Base-by-base conservation (phyloP, 2,888 invertebrate genomes). In the Pyrrhia umbra region DNA sequence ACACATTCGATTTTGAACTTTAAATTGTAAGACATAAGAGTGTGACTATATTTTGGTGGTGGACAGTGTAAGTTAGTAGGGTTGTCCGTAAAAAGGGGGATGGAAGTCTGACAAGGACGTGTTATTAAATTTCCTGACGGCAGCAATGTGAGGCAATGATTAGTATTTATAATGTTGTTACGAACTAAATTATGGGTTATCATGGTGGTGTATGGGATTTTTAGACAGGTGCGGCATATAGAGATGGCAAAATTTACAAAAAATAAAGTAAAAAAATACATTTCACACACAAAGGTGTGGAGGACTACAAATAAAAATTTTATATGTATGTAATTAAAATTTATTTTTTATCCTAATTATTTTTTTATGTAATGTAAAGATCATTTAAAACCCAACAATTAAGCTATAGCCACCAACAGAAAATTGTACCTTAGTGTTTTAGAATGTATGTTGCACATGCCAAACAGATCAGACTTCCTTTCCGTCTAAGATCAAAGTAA, bases 121-220 rank as follows among this genome's bases (percentile, higher is more conserved):
- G 88, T 92, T 92, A 94, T 94, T 94, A 94, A 90, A 91, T 93
- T 89, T 90, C 85, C 85, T 90, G 91, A 92, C 90, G 88, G 88
- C 83, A 68, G 78, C 86, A 83, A 88, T 85, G 83, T 80, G 81
- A 84, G 79, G 89, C 86, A 85, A 93, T 93, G 91, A 93, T 92
- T 93, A 91, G 83, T 86, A 83, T 86, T 86, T 83, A 84, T 89
- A 88, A 84, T 80, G 73, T 75, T 79, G 79, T 80, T 79, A 79
- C 50, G 43, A 9, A 42, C 42, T 55, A 67, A 85, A 85, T 85
- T 85, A 82, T 71, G 50, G 79, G 80, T 80, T 81, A 70, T 67
- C 71, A 65, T 27, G 20, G 43, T 49, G 27, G 9, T 58, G 56
- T 65, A 75, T 78, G 79, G 77, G 83, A 85, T 87, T 88, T 86